Base-by-base conservation (phyloP, 2,888 invertebrate species). In the Cataglyphis livida region DNA sequence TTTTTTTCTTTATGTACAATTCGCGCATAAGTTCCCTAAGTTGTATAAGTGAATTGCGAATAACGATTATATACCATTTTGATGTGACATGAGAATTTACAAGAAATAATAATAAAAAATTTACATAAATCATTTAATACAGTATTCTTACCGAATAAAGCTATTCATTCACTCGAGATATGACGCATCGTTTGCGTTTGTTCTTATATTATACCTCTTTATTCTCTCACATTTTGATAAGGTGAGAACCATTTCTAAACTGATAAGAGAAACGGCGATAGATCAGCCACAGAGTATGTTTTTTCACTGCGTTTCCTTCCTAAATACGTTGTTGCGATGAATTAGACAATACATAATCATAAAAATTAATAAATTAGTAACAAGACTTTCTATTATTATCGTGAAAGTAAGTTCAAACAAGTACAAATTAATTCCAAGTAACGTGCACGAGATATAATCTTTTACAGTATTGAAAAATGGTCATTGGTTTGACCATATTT, bases 1-100 rank as follows among this genome's bases (percentile, higher is more conserved):
- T 44, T 75, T 15, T 7, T 44, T 48, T 35, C 32, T 7, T 75
- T 32, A 54, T 5, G 4, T 51, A 54, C 9, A 28, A 25, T 28
- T 48, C 7, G 7, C 15, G 21, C 9, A 73, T 32, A 1, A 44
- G 10, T 18, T 74, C 2, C 1, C 1, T n/a, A n/a, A 62, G 35
- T 62, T 48, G 6, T 51, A n/a, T 74, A 44, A 32, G 51, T 73
- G 10, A 70, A 70, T 32, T 15, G 21, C 21, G 7, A 61, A 44
- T 59, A n/a, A 59, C 3, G 1, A 10, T 41, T 15, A 32, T 61
- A 9, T 18, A 15, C 21, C 10, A 9, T 74, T 62, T 61, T 74
- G 44, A 25, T 74, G 21, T 4, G 41, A 25, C 4, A 15, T 7
- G 25, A 62, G n/a, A 73, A 59, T 59, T 10, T 18, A 73, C 2